Percentiles rank a stretch among this genome's conserved stretches.
Conservation (phyloP, 2,888 invertebrate species). For the Folsomia manolachei region DNA sequence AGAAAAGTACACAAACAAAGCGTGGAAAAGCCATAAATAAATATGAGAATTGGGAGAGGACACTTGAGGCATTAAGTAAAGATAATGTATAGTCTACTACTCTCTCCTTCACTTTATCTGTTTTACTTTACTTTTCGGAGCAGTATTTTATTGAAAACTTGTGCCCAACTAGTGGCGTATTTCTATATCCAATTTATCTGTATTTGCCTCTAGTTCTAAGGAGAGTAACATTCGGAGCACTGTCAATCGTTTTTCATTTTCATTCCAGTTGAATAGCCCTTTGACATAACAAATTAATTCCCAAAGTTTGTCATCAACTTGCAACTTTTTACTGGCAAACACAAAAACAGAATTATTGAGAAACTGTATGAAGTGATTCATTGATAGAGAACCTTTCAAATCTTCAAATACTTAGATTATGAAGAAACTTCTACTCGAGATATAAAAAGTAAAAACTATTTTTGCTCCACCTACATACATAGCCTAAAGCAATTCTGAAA, state of each 20-base stretch:
- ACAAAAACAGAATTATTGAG: no score
- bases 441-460: neutral
- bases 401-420: no score
- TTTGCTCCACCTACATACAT: neutral
- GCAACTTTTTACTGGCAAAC: no score
- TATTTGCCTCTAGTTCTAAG: neutral
- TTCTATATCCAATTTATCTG: no score
- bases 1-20: constrained; percentile 1
- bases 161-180: no score
- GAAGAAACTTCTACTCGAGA: neutral
- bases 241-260: neutral
- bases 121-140: neutral
- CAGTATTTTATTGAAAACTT: neutral
- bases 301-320: neutral
- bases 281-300: neutral
- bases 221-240: neutral
- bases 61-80: constrained; percentile 14
- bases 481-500: neutral
- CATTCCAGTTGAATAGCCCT: neutral
- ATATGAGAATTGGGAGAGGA: constrained; percentile 11
- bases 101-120: neutral
- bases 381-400: neutral
- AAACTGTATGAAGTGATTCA: neutral
- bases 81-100: constrained; percentile 9
- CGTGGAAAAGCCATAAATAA: constrained; percentile 13